Conservation (phyloP, 2,113 vertebrate species). For the Microcebus lehilahytsara region DNA sequence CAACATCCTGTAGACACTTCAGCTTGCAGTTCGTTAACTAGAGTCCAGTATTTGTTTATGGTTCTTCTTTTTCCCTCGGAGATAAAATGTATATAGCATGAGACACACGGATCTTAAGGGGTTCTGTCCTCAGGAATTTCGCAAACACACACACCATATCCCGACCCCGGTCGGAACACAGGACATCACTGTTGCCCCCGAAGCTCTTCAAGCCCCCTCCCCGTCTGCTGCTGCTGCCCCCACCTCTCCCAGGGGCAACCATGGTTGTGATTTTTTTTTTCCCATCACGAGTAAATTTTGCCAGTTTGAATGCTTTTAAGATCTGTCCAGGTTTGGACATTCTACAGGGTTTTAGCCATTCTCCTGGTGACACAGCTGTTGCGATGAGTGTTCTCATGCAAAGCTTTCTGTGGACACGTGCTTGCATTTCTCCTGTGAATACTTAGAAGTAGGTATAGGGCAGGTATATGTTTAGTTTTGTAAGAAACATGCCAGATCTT, state of each 20-base stretch:
- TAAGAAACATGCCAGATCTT: not conserved
- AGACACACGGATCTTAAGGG: not conserved
- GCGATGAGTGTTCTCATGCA: fast-evolving
- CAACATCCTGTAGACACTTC: fast-evolving
- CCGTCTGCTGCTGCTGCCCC: fast-evolving
- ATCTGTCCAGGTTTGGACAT: fast-evolving
- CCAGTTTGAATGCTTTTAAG: not conserved
- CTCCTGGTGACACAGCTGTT: not conserved
- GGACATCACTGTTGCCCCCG: fast-evolving
- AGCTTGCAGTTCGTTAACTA: fast-evolving
- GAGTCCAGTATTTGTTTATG: fast-evolving
- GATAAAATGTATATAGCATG: fast-evolving
- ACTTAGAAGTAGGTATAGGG: not conserved
- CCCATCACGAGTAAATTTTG: fast-evolving
- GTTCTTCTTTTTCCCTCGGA: not conserved
- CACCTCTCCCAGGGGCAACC: not conserved
- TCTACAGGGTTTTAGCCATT: not conserved
- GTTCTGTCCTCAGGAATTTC: fast-evolving
- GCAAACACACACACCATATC: fast-evolving
- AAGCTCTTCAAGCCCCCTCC: not conserved
- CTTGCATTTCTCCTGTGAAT: not conserved
- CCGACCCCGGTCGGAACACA: fast-evolving
- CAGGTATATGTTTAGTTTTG: not conserved
- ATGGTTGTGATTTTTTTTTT: too few relatives aligned
- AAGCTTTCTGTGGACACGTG: not conserved